Evolutionary conservation across 1,140 invertebrate species (phyloP), one percentile per base, ranked within the genome.

Genomic region (Tyrophagus putrescentiae): DNA sequence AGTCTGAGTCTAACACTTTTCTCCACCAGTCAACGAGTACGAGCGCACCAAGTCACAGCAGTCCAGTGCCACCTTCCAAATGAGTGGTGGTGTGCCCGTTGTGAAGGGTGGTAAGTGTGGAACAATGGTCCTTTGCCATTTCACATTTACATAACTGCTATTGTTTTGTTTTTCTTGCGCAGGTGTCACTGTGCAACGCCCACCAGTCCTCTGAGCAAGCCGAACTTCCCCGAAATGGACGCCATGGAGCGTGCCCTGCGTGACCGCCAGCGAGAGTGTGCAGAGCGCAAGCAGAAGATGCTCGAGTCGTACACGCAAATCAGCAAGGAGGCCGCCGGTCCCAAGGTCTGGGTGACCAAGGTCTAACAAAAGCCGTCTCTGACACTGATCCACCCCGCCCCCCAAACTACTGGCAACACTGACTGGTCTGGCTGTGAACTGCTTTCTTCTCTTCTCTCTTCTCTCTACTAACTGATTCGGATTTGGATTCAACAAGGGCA

Each of bases 241-340:
- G 44, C 65, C 7, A 65, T 67, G n/a, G 67, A 68, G 60, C 61
- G 67, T 32, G 53, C 60, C 5, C 67, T 68, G 33, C 56, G 65
- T 28, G 54, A 66, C 42, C 56, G 67, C 16, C 57, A 65, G 41
- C 53, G 56, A 34, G 63, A 68, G 11, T 56, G 64, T 13, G 61
- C 64, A 3, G 65, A 67, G 33, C 58, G 59, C n/a, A 68, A 67
- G 36, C 50, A 36, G 2, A 61, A 56, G 34, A 53, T 65, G 1
- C 29, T 68, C 6, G 67, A 67, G 7, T 63, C 63, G 34, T 68
- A 66, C 42, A 64, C 66, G 32, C 57, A 64, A 4, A 63, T 66
- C 1, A 65, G 67, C 0, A 63, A 45, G 50, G 59, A 63, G 7
- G 62, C 61, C 25, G 56, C 62, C n/a, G 67, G 67, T 1, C 34